Evolutionary conservation across 2,888 invertebrate genomes (phyloP).

Genomic region (Conus canariensis): DNA sequence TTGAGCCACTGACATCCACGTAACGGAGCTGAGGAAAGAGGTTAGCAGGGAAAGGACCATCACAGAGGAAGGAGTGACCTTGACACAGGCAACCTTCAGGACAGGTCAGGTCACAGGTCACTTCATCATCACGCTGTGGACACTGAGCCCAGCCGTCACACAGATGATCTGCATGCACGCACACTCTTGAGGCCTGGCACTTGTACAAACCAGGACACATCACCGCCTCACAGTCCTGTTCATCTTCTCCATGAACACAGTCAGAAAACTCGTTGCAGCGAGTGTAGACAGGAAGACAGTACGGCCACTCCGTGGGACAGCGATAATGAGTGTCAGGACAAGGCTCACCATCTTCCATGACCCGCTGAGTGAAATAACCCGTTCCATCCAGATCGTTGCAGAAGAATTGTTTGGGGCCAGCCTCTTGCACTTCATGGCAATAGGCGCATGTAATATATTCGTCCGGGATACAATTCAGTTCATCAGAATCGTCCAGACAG

Average conservation of each 20-base stretch:
- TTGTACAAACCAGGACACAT: not conserved
- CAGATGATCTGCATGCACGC: not conserved
- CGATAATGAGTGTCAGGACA: conserved; percentile 8
- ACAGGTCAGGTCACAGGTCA: not conserved
- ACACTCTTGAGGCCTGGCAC: not conserved
- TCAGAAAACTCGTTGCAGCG: not conserved
- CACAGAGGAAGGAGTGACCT: not conserved
- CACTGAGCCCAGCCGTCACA: conserved; percentile 26
- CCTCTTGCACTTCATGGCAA: not conserved
- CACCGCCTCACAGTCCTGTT: not conserved
- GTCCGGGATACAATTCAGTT: not conserved
- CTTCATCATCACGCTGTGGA: not conserved
- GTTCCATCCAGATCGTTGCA: not conserved
- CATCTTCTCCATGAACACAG: conserved; percentile 16
- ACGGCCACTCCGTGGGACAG: not conserved
- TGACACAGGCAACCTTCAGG: not conserved
- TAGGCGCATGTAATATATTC: not conserved
- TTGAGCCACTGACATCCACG: not conserved
- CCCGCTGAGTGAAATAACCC: not conserved
- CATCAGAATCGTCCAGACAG: conserved; percentile 4
- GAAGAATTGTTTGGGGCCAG: not conserved
- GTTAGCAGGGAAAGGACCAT: not conserved
- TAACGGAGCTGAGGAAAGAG: not conserved
- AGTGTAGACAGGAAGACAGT: conserved; percentile 6
- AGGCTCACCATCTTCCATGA: not conserved